Evolutionary conservation across 2,797 vertebrate species (phyloP).

Genomic region (Galagoides demidoff): DNA sequence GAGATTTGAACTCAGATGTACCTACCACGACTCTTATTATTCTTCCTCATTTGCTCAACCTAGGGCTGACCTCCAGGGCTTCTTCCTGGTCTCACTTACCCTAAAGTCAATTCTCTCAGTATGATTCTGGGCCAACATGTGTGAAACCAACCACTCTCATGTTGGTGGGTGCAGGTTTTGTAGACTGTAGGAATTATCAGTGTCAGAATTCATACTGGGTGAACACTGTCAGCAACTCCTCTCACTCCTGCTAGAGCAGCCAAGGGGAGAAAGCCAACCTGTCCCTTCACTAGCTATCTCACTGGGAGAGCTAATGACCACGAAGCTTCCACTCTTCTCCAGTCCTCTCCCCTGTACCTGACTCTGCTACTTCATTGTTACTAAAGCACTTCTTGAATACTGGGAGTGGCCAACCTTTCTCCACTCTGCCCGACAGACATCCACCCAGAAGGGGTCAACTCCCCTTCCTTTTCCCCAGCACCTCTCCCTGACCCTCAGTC

Average conservation of each 20-base stretch:
- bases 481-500: not conserved
- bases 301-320: not conserved
- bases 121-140: fast-evolving
- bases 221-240: not conserved
- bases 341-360: too few relatives aligned
- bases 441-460: not conserved
- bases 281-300: not conserved
- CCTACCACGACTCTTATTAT: not conserved
- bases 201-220: not conserved
- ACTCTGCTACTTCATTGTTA: not conserved
- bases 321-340: too few relatives aligned
- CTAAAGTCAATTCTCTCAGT: not conserved
- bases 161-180: too few relatives aligned
- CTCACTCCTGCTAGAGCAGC: not conserved
- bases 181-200: not conserved
- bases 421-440: not conserved
- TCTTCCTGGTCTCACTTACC: not conserved
- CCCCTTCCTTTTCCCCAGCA: too few relatives aligned
- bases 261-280: not conserved
- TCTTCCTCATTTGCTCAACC: not conserved
- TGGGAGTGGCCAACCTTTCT: not conserved
- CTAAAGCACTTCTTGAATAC: not conserved
- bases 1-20: not conserved
- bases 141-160: not conserved
- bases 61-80: not conserved